phyloP scores from a whole-genome alignment of 1,140 invertebrate species.

The Nebria ingens region DNA sequence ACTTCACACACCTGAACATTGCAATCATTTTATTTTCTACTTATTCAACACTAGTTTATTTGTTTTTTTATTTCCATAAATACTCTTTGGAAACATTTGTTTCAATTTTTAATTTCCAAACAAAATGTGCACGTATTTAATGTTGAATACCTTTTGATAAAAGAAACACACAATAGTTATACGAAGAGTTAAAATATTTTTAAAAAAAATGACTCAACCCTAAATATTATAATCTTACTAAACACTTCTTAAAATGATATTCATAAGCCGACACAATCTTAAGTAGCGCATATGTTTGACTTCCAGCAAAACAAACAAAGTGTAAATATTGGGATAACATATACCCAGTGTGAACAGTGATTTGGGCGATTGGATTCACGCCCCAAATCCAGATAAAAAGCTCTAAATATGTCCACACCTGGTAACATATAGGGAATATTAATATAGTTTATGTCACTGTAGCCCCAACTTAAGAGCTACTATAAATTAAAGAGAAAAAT shows the following conservation, averaged over 20 bases:
- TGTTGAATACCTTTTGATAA: too few relatives aligned
- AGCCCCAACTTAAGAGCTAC: not conserved
- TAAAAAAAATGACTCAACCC: not conserved
- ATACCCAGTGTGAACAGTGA: not conserved
- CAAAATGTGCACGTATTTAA: too few relatives aligned
- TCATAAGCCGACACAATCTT: not conserved
- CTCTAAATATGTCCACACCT: not conserved
- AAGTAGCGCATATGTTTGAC: not conserved
- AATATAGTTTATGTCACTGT: not conserved
- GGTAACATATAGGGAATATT: not conserved
- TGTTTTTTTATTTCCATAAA: not conserved
- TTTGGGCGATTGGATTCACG: not conserved
- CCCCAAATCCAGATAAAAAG: slow-evolving; percentile 1
- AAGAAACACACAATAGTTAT: too few relatives aligned
- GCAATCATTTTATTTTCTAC: not conserved
- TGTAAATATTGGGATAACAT: not conserved
- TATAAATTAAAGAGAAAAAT: not conserved
- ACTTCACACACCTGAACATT: not conserved
- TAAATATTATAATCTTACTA: not conserved
- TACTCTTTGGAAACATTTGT: not conserved
- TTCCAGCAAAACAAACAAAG: not conserved
- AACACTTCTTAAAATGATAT: too few relatives aligned
- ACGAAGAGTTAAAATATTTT: too few relatives aligned
- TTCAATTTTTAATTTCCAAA: too few relatives aligned
- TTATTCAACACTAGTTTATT: not conserved